Evolutionary conservation across 2,888 invertebrate genomes (phyloP).

Genomic region (Eupelmus urozonus): DNA sequence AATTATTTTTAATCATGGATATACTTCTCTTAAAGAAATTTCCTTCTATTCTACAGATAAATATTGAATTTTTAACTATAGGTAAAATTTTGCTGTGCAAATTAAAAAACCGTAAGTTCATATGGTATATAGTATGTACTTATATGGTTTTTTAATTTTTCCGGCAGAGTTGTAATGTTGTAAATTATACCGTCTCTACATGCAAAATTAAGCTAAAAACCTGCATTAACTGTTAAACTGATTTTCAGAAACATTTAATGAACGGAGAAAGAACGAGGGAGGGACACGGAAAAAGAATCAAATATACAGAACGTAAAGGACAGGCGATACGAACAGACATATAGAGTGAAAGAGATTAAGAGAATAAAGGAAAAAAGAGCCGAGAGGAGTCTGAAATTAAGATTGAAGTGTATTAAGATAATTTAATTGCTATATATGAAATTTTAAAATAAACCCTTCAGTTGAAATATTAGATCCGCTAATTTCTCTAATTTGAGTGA

Average conservation of each 20-base stretch:
- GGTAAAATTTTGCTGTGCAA: too few relatives aligned
- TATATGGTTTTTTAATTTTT: too few relatives aligned
- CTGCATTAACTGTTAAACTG: constrained; percentile 30
- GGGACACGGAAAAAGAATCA: constrained; percentile 1
- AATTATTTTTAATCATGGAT: too few relatives aligned
- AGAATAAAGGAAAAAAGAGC: constrained; percentile 10
- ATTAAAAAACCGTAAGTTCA: too few relatives aligned
- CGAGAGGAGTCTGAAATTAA: constrained; percentile 28
- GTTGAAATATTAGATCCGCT: not conserved
- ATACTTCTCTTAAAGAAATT: too few relatives aligned
- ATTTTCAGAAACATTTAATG: constrained; percentile 11
- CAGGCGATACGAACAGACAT: constrained; percentile 25
- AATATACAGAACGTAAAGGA: constrained; percentile 12
- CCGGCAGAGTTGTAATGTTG: not conserved
- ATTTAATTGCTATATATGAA: constrained; percentile 31
- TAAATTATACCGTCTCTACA: not conserved
- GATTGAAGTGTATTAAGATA: constrained; percentile 45
- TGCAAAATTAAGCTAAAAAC: not conserved
- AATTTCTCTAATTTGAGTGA: constrained; percentile 17
- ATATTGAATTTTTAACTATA: too few relatives aligned
- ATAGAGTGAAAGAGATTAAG: constrained; percentile 12
- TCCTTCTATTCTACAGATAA: too few relatives aligned
- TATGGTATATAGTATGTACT: too few relatives aligned
- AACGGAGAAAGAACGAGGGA: constrained; percentile 13
- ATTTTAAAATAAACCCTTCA: not conserved